Conservation (phyloP, 2,888 invertebrate genomes). For the Eledona agricola region DNA sequence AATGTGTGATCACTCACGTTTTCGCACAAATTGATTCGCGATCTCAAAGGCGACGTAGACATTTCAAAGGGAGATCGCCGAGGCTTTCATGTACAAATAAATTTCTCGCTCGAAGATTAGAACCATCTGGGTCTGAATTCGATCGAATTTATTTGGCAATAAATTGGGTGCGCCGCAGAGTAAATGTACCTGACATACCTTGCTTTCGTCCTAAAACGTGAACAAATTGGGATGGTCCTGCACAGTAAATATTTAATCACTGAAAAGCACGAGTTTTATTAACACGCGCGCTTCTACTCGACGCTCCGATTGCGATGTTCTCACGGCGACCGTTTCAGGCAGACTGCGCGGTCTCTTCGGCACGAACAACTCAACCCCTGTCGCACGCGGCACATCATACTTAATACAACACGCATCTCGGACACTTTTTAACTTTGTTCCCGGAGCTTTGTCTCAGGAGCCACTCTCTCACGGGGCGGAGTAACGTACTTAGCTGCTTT, state of each 20-base stretch:
- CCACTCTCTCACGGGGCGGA: too few species aligned
- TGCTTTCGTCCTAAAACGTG: constrained; percentile 1
- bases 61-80: too few species aligned
- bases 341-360: constrained; percentile 32
- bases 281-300: constrained; percentile 22
- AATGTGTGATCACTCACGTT: too few species aligned
- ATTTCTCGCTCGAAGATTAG: too few species aligned
- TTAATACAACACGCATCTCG: constrained; percentile 24
- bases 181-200: constrained; percentile 8
- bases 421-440: constrained; percentile 28
- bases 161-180: too few species aligned
- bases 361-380: constrained; percentile 17
- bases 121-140: not conserved
- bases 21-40: too few species aligned
- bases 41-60: too few species aligned
- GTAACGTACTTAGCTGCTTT: too few species aligned
- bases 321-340: constrained; percentile 13
- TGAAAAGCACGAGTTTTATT: constrained; percentile 8
- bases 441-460: too few species aligned
- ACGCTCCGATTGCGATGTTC: constrained; percentile 1
- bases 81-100: too few species aligned
- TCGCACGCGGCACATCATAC: constrained; percentile 30
- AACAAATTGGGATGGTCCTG: constrained; percentile 1
- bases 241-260: constrained; percentile 16
- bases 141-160: constrained; percentile 1